Evolutionary conservation across 1,140 invertebrate genomes (phyloP), one percentile per base, ranked within the genome.

Genomic region (Drosophila lini): DNA sequence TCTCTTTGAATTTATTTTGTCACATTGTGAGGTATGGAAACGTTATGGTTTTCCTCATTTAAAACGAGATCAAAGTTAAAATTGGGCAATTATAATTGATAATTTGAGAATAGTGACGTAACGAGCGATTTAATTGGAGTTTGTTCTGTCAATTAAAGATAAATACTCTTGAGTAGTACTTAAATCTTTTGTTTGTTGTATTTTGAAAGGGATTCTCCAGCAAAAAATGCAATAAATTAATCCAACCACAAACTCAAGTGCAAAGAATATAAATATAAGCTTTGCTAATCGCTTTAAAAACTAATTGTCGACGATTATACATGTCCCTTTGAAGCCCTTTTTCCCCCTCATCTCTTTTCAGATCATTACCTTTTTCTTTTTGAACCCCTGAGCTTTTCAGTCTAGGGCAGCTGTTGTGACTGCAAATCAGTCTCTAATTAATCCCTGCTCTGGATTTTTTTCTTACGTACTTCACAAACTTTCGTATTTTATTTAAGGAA

Each of bases 341-440:
- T 44, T 5, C 3, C 11, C 2, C 28, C 15, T 25, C 4, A 31
- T 13, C 16, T 16, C 25, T 41, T 34, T 41, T 28, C 11, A 36
- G 31, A 61, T 36, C 58, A 22, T n/a, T 22, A 38, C n/a, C n/a
- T 38, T 48, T 32, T 34, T 19, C 19, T 45, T 38, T 38, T 5
- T 13, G 28, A 15, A 9, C 15, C 16, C 13, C 16, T 15, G 10
- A 47, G 59, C 32, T 25, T 16, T 53, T 32, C 10, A 22, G 52
- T 22, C 13, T 38, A 55, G 34, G 65, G 38, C 70, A 42, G 34
- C 45, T 65, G 45, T 16, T 76, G 28, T 25, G 41, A 42, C 48
- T 38, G 74, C 42, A 48, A 78, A 81, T 77, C 68, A 52, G 63
- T 45, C 62, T 68, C 75, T 81, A 85, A 86, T 85, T 50, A 50